Base-by-base conservation (phyloP, 37 sponge, comb jelly and placozoan species). In the Petrosia ficiformis region DNA sequence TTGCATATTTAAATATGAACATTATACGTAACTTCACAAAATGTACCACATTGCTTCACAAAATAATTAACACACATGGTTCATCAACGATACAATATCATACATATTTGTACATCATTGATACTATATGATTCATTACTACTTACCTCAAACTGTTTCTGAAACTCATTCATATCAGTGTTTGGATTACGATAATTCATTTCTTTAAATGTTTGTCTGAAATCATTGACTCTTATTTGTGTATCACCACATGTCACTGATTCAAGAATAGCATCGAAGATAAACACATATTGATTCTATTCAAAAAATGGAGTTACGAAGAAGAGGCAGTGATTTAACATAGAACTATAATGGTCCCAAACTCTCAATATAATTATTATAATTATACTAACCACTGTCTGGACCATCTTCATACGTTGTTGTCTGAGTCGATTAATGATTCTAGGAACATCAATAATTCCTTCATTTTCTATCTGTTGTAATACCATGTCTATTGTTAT, bases 401-500 rank as follows among this genome's bases (percentile, higher is more conserved):
- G 86, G 28, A 85, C 81, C 90, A 90, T 84, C 68, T 78, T 73
- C 82, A 84, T 80, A 35, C 90, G 74, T 73, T 90, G 80, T 37
- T 34, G n/a, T 66, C 90, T 84, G 72, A 84, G 68, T 29, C 64
- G 79, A 63, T 58, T 52, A 28, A 90, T 77, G 41, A 76, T 75
- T 4, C 74, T 59, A 24, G 60, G 43, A 25, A 90, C 65, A 72
- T 90, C 86, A 28, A 90, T 73, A 1, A 48, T 29, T 33, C 67
- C 40, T 59, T 90, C 86, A 2, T 33, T 68, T 24, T 74, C 80
- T 16, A 78, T 65, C 75, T 90, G 85, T 8, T 85, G 76, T 77
- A 90, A 68, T 22, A 65, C 80, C 22, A 63, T 78, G 74, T 90
- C 86, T 2, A 90, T 79, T 11, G 82, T 57, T n/a, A 90, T 82